A percentile compares a stretch with the other conserved stretches of the same genome.
phyloP scores from a whole-genome alignment of 64 coral and sea anemone genomes.

The Acropora yongei region DNA sequence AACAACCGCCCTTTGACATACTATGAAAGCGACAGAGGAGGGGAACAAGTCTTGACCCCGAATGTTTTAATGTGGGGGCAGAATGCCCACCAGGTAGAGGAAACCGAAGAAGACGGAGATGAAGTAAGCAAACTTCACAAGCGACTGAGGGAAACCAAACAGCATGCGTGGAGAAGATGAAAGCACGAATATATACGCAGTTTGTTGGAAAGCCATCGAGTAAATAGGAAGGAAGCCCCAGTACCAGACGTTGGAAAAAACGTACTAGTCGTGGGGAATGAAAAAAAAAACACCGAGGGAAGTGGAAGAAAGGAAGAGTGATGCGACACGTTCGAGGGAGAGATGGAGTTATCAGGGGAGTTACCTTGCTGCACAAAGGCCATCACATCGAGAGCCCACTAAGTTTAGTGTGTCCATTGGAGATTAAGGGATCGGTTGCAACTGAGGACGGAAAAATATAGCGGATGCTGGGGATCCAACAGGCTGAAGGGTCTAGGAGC shows the following conservation, averaged over 20 bases:
- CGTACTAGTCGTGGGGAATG: not conserved
- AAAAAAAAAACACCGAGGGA: conserved; percentile 30
- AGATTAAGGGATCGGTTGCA: not conserved
- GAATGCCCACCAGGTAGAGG: too few relatives aligned
- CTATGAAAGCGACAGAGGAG: too few relatives aligned
- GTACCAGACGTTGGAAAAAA: too few relatives aligned
- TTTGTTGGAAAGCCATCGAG: conserved; percentile 7
- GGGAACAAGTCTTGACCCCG: too few relatives aligned
- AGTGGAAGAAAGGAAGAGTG: conserved; percentile 61
- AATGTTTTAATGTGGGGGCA: too few relatives aligned
- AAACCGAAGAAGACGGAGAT: not conserved
- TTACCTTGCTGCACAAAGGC: conserved; percentile 40
- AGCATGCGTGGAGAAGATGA: conserved; percentile 38
- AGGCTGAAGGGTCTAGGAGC: not conserved
- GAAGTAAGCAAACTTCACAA: conserved; percentile 25
- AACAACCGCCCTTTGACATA: too few relatives aligned
- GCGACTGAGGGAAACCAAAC: not conserved
- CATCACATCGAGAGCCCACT: conserved; percentile 51
- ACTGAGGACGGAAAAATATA: not conserved
- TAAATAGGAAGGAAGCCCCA: too few relatives aligned
- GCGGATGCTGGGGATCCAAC: not conserved
- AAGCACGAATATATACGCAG: conserved; percentile 38
- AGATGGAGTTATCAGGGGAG: conserved; percentile 51
- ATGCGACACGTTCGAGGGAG: conserved; percentile 5
- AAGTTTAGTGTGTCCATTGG: conserved; percentile 36